Conservation (phyloP, 1,140 invertebrate species). For the Drosophila mauritiana region DNA sequence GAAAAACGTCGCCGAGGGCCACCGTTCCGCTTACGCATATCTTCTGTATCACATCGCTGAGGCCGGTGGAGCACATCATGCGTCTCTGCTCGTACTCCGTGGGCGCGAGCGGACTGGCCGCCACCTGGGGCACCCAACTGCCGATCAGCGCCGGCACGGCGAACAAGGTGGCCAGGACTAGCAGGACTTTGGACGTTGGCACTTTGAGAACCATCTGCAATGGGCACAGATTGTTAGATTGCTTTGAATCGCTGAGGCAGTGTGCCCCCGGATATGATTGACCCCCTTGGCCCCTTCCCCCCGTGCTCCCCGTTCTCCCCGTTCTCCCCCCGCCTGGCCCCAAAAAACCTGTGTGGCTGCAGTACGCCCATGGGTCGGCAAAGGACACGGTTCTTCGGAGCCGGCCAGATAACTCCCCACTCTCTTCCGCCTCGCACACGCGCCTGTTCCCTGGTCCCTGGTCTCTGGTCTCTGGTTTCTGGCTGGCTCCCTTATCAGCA, state of each 20-base stretch:
- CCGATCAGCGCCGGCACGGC: conserved; percentile 35
- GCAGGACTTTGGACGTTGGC: conserved; percentile 27
- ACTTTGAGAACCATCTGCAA: conserved; percentile 63
- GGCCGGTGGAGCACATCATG: conserved; percentile 56
- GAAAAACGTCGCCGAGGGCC: conserved; percentile 47
- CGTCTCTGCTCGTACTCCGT: conserved; percentile 19
- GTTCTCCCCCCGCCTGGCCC: too few species aligned
- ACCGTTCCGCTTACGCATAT: conserved; percentile 49
- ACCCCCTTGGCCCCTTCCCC: too few species aligned
- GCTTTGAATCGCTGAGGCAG: too few species aligned
- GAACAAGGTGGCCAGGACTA: conserved; percentile 45
- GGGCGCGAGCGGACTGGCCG: conserved; percentile 28
- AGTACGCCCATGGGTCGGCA: too few species aligned
- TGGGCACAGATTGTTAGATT: background rate
- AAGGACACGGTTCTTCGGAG: background rate
- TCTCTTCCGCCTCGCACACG: conserved; percentile 10
- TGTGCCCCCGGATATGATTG: too few species aligned
- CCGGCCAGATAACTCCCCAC: conserved; percentile 5
- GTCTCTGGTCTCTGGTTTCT: background rate
- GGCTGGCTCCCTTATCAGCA: conserved; percentile 58
- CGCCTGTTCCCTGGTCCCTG: conserved; percentile 13
- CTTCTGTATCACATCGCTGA: conserved; percentile 55
- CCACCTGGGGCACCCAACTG: conserved; percentile 23
- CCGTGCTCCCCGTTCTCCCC: too few species aligned
- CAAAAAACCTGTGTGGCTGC: too few species aligned